phyloP scores from a whole-genome alignment of 2,797 vertebrate species.

The Amazona finschi region DNA sequence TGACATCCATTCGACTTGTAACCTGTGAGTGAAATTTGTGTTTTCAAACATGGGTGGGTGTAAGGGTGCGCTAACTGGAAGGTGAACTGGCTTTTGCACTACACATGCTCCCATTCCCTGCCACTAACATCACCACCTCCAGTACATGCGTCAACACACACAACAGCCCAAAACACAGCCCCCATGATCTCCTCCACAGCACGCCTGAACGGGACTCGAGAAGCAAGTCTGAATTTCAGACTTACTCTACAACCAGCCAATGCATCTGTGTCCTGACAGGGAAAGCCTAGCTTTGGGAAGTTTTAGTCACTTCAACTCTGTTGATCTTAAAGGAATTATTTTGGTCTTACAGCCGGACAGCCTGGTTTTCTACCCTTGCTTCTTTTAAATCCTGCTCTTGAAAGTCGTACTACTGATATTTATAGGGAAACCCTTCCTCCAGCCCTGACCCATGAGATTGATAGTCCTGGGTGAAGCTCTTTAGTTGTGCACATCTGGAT shows the following conservation, averaged over 20 bases:
- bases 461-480: neutral
- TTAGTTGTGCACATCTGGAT: too few relatives aligned
- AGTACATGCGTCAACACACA: neutral
- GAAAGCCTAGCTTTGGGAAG: neutral
- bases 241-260: neutral
- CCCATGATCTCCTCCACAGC: neutral
- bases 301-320: neutral
- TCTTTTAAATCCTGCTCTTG: neutral
- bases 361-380: neutral
- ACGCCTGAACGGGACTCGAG: accelerated
- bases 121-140: neutral
- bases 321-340: neutral
- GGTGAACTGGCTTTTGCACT: neutral
- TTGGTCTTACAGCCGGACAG: neutral
- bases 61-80: neutral
- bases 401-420: neutral
- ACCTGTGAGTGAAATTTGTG: neutral
- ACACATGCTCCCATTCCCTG: neutral
- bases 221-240: neutral
- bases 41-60: neutral
- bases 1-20: neutral
- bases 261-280: accelerated
- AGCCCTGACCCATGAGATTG: neutral
- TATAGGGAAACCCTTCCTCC: neutral
- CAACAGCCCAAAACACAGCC: neutral